Evolutionary conservation across 2,113 vertebrate species (phyloP), one percentile per base, ranked within the genome.

Genomic region (Coregonus clupeaformis): DNA sequence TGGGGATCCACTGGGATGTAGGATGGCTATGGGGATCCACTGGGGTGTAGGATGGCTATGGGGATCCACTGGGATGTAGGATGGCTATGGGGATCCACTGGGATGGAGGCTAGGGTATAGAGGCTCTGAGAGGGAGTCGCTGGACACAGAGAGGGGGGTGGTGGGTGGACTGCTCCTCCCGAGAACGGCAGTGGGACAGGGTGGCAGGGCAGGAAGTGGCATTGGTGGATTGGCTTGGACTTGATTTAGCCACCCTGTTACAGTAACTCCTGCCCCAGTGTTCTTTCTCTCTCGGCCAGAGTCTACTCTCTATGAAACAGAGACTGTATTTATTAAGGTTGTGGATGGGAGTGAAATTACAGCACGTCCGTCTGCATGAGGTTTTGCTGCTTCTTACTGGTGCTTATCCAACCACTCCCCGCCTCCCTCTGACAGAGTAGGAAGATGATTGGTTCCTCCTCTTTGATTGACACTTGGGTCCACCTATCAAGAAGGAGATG

Each of bases 221-320:
- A 77, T 68, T 60, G 29, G 77, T 52, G 18, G 81, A 69, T 72
- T 77, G 32, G 70, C 62, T 82, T 82, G 63, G 25, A 16, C 25
- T 86, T 85, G 83, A 80, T 57, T 82, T 42, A 42, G 9, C 36
- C 36, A 42, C 9, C 36, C 9, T 42, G 36, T 42, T 42, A 11
- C 9, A 42, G 36, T 42, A 42, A 42, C 9, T 42, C 36, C 85
- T 83, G 69, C 84, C 85, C 85, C 85, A 80, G 80, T 75, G 77
- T 80, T 75, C 78, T 84, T 30, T 84, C 24, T 27, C 77, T 29
- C 47, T 67, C 83, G 70, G 36, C 36, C 36, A 42, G 2, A 36
- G 36, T 42, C 36, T 42, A 11, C 36, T 42, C 36, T 36, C 36
- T 42, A 42, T 42, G 36, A 42, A 42, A 42, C 36, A 42, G 36